Conservation (phyloP, 2,797 vertebrate genomes). For the Sus cebifrons region DNA sequence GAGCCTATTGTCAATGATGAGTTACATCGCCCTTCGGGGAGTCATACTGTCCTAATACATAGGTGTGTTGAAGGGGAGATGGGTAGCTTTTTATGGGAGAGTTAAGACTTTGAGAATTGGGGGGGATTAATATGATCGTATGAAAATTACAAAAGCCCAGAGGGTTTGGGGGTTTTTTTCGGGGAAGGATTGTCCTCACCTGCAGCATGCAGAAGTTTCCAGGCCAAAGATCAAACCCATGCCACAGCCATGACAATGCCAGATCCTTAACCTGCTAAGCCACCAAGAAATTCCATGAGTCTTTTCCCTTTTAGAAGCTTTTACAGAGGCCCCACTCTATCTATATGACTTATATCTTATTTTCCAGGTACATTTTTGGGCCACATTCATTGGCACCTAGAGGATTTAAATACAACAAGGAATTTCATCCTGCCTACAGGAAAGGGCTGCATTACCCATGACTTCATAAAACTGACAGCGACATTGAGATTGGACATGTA, state of each 20-base stretch:
- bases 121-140: neutral
- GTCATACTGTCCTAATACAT: neutral
- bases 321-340: neutral
- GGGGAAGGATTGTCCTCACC: no score
- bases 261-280: no score
- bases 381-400: neutral
- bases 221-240: no score
- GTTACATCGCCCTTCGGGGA: neutral
- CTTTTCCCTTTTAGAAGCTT: neutral
- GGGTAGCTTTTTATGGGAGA: neutral
- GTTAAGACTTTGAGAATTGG: neutral
- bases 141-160: neutral
- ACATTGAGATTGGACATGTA: no score
- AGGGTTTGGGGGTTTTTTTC: neutral
- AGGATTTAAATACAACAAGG: neutral
- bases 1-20: neutral
- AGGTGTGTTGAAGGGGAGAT: neutral
- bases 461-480: neutral
- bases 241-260: no score
- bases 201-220: no score
- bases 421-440: neutral
- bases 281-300: neutral
- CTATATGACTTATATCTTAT: neutral
- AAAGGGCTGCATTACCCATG: neutral
- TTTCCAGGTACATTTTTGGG: neutral